Conservation (phyloP, 2,888 invertebrate genomes). For the Ennomos erosarius region DNA sequence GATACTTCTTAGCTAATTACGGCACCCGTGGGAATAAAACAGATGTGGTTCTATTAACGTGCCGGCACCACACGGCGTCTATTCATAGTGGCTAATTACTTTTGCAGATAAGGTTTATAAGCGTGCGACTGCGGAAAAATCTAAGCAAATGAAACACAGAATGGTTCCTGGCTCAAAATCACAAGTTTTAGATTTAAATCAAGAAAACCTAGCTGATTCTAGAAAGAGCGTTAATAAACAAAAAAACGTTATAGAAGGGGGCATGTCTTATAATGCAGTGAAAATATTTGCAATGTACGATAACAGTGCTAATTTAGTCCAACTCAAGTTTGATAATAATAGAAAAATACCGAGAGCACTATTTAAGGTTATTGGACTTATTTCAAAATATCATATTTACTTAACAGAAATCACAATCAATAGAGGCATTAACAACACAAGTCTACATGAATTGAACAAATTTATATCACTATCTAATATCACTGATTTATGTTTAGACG, state of each 20-base stretch:
- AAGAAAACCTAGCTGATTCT: too few relatives aligned
- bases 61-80: too few relatives aligned
- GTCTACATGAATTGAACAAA: conserved; percentile 11
- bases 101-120: too few relatives aligned
- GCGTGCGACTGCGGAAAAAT: too few relatives aligned
- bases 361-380: conserved; percentile 54
- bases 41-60: too few relatives aligned
- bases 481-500: conserved; percentile 22
- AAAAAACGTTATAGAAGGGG: neutral
- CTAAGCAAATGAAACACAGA: too few relatives aligned
- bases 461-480: neutral
- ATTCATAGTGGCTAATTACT: too few relatives aligned
- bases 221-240: too few relatives aligned
- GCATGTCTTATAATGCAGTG: conserved; percentile 27
- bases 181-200: too few relatives aligned
- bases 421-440: conserved; percentile 42
- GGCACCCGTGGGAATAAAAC: too few relatives aligned
- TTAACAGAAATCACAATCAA: conserved; percentile 53
- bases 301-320: conserved; percentile 45
- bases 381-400: conserved; percentile 49
- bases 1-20: too few relatives aligned
- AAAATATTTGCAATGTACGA: conserved; percentile 52
- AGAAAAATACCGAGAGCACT: conserved; percentile 50
- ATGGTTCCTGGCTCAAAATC: too few relatives aligned
- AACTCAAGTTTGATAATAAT: conserved; percentile 56